These are phyloP conservation scores for Heliconius ethilla DNA, from an alignment of 2,888 invertebrate genomes.

Conservation along the genomic window DNA sequence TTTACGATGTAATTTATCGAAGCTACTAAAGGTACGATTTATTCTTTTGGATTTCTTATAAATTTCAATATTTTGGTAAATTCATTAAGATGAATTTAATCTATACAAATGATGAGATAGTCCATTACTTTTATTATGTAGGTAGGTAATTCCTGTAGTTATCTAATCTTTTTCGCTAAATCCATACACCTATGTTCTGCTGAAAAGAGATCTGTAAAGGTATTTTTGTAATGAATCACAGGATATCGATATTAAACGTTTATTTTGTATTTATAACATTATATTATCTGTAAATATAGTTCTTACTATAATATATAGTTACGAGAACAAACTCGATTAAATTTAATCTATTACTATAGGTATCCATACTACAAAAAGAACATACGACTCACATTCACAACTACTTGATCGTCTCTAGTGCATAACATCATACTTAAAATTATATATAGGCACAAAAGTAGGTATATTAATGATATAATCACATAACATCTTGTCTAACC, in stretches of 20 bases:
- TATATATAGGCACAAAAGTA: constrained; percentile 77
- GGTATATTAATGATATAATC: constrained; percentile 59
- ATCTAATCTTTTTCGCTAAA: neutral
- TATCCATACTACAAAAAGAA: constrained; percentile 68
- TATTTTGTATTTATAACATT: constrained; percentile 82
- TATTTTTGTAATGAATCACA: neutral
- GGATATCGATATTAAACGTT: constrained; percentile 72
- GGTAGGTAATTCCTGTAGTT: too few species aligned
- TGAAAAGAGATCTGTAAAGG: neutral
- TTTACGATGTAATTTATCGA: neutral
- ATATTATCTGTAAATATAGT: constrained; percentile 83
- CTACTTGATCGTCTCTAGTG: constrained; percentile 70
- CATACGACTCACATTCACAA: constrained; percentile 68
- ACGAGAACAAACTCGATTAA: constrained; percentile 76
- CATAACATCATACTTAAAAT: constrained; percentile 70
- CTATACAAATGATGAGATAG: neutral
- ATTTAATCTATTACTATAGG: constrained; percentile 63
- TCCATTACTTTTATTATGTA: too few species aligned
- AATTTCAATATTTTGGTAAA: neutral
- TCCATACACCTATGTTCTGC: neutral
- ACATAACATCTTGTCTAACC: constrained; percentile 65
- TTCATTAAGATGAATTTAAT: neutral
- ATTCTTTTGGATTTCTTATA: neutral
- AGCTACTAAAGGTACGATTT: neutral
- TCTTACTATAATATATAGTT: constrained; percentile 74